phyloP scores from a whole-genome alignment of 2,113 vertebrate genomes.

The Varanus salvator region DNA sequence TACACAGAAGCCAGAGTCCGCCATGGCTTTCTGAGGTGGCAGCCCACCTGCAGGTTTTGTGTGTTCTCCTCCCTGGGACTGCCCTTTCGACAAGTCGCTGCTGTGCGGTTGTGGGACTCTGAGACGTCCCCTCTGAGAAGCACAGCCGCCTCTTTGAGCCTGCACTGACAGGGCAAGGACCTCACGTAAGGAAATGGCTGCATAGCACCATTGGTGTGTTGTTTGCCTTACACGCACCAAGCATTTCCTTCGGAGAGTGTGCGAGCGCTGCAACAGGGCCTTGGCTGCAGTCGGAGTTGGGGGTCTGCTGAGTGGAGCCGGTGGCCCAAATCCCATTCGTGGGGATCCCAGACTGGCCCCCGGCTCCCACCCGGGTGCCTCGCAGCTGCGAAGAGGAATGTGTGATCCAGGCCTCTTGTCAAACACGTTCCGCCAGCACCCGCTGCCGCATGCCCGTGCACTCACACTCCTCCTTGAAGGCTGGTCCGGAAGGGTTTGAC shows the following conservation, averaged over 20 bases:
- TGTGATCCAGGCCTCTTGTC: not conserved
- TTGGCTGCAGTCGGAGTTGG: constrained; percentile 36
- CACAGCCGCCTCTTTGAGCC: not conserved
- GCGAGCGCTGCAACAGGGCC: constrained; percentile 25
- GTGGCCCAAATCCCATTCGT: constrained; percentile 32
- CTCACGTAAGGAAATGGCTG: not conserved
- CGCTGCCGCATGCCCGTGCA: constrained; percentile 86
- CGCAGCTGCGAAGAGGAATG: not conserved
- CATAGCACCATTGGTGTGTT: constrained; percentile 47
- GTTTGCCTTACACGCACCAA: constrained; percentile 26
- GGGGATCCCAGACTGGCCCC: not conserved
- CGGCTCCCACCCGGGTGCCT: not conserved
- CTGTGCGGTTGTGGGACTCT: not conserved
- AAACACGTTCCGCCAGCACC: constrained; percentile 81
- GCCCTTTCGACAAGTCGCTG: not conserved
- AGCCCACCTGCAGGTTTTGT: not conserved
- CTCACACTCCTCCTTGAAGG: constrained; percentile 89
- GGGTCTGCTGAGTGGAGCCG: constrained; percentile 25
- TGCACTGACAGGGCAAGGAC: no score
- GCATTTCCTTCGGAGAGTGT: constrained; percentile 37
- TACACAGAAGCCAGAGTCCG: not conserved
- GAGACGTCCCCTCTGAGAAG: not conserved
- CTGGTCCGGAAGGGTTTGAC: constrained; percentile 30
- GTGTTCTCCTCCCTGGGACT: no score
- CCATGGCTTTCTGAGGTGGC: not conserved